These are phyloP conservation scores for Halcyon badia DNA, from an alignment of 2,797 vertebrate species.

Conservation along the genomic window DNA sequence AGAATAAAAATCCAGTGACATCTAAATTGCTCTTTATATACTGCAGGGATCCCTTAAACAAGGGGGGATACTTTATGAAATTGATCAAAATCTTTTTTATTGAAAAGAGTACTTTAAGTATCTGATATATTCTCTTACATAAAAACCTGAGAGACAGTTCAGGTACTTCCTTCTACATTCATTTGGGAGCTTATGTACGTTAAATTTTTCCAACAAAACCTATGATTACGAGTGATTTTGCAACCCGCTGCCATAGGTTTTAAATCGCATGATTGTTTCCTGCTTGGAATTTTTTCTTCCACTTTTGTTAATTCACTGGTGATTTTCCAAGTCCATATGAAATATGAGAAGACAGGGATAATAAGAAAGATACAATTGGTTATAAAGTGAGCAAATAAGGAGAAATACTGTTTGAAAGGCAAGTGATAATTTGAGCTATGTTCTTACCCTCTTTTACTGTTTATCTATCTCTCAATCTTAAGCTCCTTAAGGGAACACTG, in stretches of 20 bases:
- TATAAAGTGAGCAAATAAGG: conserved; percentile 24
- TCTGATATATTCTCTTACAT: neutral
- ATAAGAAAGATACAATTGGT: conserved; percentile 8
- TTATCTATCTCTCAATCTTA: neutral
- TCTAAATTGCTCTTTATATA: neutral
- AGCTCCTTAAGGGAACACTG: neutral
- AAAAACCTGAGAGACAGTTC: neutral
- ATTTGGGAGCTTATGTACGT: neutral
- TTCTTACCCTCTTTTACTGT: neutral
- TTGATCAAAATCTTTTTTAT: neutral
- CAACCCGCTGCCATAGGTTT: neutral
- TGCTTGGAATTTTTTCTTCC: neutral
- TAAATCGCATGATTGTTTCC: neutral
- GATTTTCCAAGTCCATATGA: neutral
- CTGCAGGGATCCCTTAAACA: neutral
- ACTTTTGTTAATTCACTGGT: neutral
- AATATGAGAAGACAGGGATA: neutral
- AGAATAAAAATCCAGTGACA: neutral
- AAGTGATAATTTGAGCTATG: conserved; percentile 5
- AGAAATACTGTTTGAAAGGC: neutral
- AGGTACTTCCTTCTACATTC: neutral
- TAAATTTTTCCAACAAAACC: conserved; percentile 18
- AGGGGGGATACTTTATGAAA: neutral
- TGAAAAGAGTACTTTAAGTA: neutral
- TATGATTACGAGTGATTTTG: neutral